Percentiles rank a stretch among this genome's conserved stretches.
Conservation (phyloP, 1,140 invertebrate species). For the Tyrophagus putrescentiae region DNA sequence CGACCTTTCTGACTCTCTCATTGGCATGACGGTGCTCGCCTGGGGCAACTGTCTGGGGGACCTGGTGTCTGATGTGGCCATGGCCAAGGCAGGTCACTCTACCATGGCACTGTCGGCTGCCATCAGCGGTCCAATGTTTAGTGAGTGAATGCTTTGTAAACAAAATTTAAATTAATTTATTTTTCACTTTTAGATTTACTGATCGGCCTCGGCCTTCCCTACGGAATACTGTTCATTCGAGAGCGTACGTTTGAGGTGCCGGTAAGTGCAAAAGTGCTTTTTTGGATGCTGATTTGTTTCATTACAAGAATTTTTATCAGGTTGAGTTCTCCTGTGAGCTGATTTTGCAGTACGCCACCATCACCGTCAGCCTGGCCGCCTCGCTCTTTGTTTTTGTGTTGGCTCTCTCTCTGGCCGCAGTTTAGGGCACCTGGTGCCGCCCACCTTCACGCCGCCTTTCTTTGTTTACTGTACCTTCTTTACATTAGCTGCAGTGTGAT, state of each 20-base stretch:
- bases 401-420: too few species aligned
- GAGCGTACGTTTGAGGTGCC: too few species aligned
- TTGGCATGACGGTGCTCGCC: constrained; percentile 53
- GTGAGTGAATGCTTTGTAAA: too few species aligned
- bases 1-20: constrained; percentile 45
- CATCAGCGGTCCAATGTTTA: constrained; percentile 53
- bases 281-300: neutral
- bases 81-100: constrained; percentile 47
- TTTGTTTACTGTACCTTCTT: too few species aligned
- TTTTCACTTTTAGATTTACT: too few species aligned
- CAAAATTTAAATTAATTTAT: too few species aligned
- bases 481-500: too few species aligned
- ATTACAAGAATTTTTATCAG: constrained; percentile 20
- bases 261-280: too few species aligned
- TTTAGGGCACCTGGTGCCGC: too few species aligned
- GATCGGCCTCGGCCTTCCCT: too few species aligned
- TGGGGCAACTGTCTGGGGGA: constrained; percentile 55
- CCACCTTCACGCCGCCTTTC: too few species aligned
- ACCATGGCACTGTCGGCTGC: constrained; percentile 53
- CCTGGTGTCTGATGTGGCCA: constrained; percentile 43
- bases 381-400: constrained; percentile 30
- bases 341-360: constrained; percentile 33
- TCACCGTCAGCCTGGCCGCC: constrained; percentile 34
- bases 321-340: constrained; percentile 33
- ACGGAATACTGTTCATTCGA: too few species aligned